Evolutionary conservation across 2,888 invertebrate genomes (phyloP).

Genomic region (Tortrix viridana): DNA sequence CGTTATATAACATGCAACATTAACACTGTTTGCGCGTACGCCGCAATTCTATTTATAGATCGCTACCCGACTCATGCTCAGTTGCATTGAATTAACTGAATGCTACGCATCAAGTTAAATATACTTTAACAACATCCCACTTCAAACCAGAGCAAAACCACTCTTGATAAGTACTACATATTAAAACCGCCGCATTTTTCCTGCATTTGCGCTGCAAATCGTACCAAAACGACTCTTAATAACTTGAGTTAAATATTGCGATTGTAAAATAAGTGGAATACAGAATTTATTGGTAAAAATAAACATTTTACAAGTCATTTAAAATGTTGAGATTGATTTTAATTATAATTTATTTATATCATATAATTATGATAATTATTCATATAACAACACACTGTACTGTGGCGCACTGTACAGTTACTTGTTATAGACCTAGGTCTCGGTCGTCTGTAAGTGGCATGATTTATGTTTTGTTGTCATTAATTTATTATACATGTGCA

Average conservation of each 20-base stretch:
- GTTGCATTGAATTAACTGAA: conserved; percentile 17
- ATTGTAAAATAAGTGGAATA: background rate
- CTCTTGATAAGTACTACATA: background rate
- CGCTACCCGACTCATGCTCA: conserved; percentile 8
- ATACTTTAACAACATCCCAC: background rate
- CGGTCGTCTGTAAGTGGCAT: conserved; percentile 1
- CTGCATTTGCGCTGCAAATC: too few relatives aligned
- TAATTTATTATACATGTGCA: background rate
- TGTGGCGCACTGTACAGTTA: conserved; percentile 5
- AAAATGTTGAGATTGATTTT: too few relatives aligned
- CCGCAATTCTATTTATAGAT: conserved; percentile 11
- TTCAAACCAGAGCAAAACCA: background rate
- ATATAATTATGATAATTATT: too few relatives aligned
- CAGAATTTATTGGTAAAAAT: too few relatives aligned
- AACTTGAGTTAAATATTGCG: background rate
- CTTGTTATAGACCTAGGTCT: conserved; percentile 8
- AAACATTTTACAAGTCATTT: too few relatives aligned
- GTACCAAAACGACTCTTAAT: background rate
- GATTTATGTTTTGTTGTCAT: background rate
- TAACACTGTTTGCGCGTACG: background rate
- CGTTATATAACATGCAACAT: background rate
- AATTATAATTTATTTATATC: too few relatives aligned
- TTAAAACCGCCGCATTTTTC: background rate
- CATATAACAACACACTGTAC: too few relatives aligned
- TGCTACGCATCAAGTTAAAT: conserved; percentile 5